Base-by-base conservation (phyloP, 1,140 invertebrate species). In the Pogonomyrmex californicus region DNA sequence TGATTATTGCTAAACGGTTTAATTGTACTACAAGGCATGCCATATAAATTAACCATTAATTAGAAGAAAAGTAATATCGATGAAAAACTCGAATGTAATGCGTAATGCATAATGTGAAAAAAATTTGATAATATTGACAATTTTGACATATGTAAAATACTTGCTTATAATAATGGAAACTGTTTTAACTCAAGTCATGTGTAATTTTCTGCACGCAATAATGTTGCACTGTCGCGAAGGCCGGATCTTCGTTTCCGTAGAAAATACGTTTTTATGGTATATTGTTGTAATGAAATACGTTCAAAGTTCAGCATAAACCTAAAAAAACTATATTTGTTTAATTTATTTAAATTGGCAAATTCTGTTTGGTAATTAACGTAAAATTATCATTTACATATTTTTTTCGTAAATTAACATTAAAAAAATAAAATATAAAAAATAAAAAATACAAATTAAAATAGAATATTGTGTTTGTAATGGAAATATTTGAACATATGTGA, bases 161-260 rank as follows among this genome's bases (percentile, higher is more conserved):
- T 54, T 79, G 51, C 41, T 41, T 41, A 4, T 54, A 56, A 81
- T 33, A 12, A 68, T 30, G 7, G 0, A 30, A 81, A 54, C 23
- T 41, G 51, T 33, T 62, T 2, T 23, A 68, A 68, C 1, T 68
- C 4, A 30, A 68, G 14, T 71, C 47, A 47, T 10, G 17, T 58
- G 51, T 51, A 73, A 73, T 82, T 73, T 60, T 17, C 66, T 60
- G 9, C 54, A 60, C n/a, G 66, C 66, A 60, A 82, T 47, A 3
- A 0, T 12, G 3, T 44, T 10, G 6, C 17, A 54, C 10, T 73
- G 66, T 73, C 66, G 49, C 12, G 33, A 71, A 82, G 12, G 54
- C 51, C 79, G 79, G 66, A 82, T 73, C 54, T 73, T 17, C 30
- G 2, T 82, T 82, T 73, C 66, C 66, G 54, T 4, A 38, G 33